Evolutionary conservation across 2,888 invertebrate genomes (phyloP).

Genomic region (Leptopilina syphax): DNA sequence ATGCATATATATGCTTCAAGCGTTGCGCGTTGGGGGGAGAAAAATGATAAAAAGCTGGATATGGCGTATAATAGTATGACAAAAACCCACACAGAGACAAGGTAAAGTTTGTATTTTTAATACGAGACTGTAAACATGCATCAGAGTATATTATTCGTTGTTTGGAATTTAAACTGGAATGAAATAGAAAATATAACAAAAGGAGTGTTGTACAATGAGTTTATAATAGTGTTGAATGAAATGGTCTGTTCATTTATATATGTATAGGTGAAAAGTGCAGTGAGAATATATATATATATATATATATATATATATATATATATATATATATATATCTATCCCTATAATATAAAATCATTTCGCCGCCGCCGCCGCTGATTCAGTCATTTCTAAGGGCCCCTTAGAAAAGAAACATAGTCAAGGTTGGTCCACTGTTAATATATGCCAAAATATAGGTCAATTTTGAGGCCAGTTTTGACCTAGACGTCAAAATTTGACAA

Average conservation of each 20-base stretch:
- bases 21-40: background rate
- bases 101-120: conserved; percentile 40
- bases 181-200: conserved; percentile 63
- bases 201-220: conserved; percentile 56
- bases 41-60: background rate
- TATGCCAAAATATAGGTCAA: no score
- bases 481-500: no score
- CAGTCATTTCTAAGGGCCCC: no score
- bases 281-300: background rate
- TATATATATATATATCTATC: background rate
- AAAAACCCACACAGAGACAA: background rate
- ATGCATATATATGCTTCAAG: background rate
- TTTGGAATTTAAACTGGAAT: conserved; percentile 61
- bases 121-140: conserved; percentile 16
- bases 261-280: conserved; percentile 29
- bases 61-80: background rate
- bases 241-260: conserved; percentile 15
- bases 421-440: no score
- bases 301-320: background rate
- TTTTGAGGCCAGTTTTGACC: no score
- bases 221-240: conserved; percentile 46
- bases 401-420: no score
- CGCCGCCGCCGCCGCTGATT: no score
- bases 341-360: no score
- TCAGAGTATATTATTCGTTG: conserved; percentile 27